phyloP scores from a whole-genome alignment of 1,140 invertebrate genomes.

The Dendrolimus kikuchii region DNA sequence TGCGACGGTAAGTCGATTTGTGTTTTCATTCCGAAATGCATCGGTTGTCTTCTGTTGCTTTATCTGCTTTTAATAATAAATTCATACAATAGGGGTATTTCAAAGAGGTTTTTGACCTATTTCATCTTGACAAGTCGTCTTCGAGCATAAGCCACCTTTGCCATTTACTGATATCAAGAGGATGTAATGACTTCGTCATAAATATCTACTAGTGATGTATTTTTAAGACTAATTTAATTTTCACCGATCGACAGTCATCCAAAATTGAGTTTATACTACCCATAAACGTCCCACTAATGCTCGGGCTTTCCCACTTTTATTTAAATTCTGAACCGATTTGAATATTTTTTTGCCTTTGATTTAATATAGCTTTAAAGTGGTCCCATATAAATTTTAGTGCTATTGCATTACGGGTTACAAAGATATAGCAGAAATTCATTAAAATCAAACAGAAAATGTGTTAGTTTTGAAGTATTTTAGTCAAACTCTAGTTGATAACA shows the following conservation, averaged over 20 bases:
- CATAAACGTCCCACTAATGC: no score
- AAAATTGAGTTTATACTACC: constrained; percentile 2
- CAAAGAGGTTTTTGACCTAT: constrained; percentile 19
- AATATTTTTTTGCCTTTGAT: no score
- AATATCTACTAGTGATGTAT: not conserved
- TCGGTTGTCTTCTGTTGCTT: constrained; percentile 24
- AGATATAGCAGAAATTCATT: no score
- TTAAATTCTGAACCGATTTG: no score
- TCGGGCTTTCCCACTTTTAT: no score
- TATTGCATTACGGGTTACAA: no score
- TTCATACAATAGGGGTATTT: constrained; percentile 17
- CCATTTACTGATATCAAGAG: constrained; percentile 2
- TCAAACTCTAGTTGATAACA: no score
- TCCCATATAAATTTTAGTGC: no score
- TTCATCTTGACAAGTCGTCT: constrained; percentile 5
- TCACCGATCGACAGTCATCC: constrained; percentile 2
- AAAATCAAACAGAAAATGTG: no score
- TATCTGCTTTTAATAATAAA: constrained; percentile 21
- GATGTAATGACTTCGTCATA: not conserved
- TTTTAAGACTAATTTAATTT: not conserved
- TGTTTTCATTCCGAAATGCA: constrained; percentile 30
- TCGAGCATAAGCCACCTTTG: not conserved
- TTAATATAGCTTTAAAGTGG: no score
- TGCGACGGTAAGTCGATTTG: constrained; percentile 28
- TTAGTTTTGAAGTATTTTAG: no score